These are phyloP conservation scores for Emys orbicularis DNA, from an alignment of 2,797 vertebrate species.

Conservation along the genomic window DNA sequence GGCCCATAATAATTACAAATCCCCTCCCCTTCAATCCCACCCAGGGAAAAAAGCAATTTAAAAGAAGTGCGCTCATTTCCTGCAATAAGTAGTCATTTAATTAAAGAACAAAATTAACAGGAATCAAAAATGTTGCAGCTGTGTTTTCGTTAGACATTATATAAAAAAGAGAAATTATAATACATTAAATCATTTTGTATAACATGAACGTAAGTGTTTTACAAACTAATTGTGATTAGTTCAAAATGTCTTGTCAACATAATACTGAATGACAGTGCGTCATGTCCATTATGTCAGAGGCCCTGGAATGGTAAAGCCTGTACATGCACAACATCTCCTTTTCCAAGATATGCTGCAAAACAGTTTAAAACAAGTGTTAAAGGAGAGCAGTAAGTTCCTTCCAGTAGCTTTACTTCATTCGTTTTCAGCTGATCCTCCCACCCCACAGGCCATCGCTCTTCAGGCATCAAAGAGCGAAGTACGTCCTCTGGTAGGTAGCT, in stretches of 20 bases:
- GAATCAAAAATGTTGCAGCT: slow-evolving; percentile 85
- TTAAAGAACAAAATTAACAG: slow-evolving; percentile 86
- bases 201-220: slow-evolving; percentile 96
- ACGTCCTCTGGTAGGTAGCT: slow-evolving; percentile 46
- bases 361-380: slow-evolving; percentile 77
- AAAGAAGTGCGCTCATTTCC: slow-evolving; percentile 73
- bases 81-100: slow-evolving; percentile 86
- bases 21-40: neutral
- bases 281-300: slow-evolving; percentile 75
- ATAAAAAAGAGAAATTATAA: slow-evolving; percentile 87
- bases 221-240: slow-evolving; percentile 92
- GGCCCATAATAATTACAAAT: neutral
- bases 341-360: slow-evolving; percentile 77
- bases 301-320: slow-evolving; percentile 84
- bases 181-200: slow-evolving; percentile 90
- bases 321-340: slow-evolving; percentile 86
- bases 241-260: slow-evolving; percentile 85
- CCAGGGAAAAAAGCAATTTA: slow-evolving; percentile 62
- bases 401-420: slow-evolving; percentile 64
- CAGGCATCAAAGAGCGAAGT: slow-evolving; percentile 55
- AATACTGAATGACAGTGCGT: slow-evolving; percentile 79
- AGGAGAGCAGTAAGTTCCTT: slow-evolving; percentile 77
- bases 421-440: slow-evolving; percentile 48
- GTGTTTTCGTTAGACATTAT: slow-evolving; percentile 87
- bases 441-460: slow-evolving; percentile 52